Conservation (phyloP, 2,113 vertebrate species). For the Elephantulus edwardii region DNA sequence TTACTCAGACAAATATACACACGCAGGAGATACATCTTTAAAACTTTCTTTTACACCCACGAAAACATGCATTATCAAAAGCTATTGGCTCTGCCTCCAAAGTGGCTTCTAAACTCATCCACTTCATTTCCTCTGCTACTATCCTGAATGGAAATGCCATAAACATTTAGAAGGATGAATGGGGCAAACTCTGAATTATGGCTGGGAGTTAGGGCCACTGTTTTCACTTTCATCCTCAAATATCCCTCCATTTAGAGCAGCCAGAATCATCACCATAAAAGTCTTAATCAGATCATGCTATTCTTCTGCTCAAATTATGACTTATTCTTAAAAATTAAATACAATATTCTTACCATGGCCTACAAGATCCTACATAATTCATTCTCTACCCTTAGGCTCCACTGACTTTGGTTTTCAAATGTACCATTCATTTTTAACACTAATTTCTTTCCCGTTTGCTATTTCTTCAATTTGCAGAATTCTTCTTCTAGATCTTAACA, state of each 20-base stretch:
- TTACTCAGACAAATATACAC: background rate
- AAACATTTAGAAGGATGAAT: background rate
- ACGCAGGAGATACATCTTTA: background rate
- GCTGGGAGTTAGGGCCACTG: background rate
- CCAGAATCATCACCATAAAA: background rate
- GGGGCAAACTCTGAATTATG: background rate
- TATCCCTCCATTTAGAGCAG: background rate
- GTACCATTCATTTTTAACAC: background rate
- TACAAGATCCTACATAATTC: background rate
- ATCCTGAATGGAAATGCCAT: background rate
- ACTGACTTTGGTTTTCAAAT: background rate
- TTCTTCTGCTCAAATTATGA: background rate
- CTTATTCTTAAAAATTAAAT: constrained; percentile 12
- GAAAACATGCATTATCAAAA: background rate
- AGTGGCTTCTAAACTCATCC: background rate
- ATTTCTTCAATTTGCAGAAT: background rate
- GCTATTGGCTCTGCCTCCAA: background rate
- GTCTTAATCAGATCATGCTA: background rate
- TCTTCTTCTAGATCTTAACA: background rate
- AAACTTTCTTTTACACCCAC: too few species aligned
- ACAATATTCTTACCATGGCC: constrained; percentile 1
- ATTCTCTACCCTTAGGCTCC: background rate
- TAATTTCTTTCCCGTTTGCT: background rate
- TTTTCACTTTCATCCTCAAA: background rate
- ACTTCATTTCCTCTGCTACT: background rate